Base-by-base conservation (phyloP, 92 coral and sea anemone genomes). In the Porites divaricata region DNA sequence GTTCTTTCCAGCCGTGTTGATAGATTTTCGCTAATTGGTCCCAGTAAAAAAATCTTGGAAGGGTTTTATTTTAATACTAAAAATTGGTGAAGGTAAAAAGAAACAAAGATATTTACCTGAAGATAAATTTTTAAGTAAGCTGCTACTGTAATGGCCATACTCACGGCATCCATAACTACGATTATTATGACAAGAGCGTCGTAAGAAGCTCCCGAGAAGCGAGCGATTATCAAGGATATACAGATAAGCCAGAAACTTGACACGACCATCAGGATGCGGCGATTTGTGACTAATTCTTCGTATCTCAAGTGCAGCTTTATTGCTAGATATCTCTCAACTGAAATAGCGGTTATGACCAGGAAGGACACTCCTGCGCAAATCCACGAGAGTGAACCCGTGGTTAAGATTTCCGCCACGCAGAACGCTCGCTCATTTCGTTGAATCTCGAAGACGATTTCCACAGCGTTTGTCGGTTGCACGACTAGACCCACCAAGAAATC, bases 341-440 rank as follows among this genome's bases (percentile, higher is more conserved):
- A 63, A 74, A 83, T 83, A 20, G 86, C 80, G 2, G 72, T 41
- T 10, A 83, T 83, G 50, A 74, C 74, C 86, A 83, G 22, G 65
- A 83, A 83, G 21, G 86, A 83, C 1, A 74, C 86, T 8, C 86
- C 86, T 8, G 73, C 86, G 56, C 86, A 83, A 6, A 74, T 74
- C 86, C 86, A 83, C 1, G 86, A 48, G 1, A 83, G 23, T 22
- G 80, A 83, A 11, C 80, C 86, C 1, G 85, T 56, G 1, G 86
- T 83, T 14, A 74, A 24, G 0, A 83, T 48, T 28, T 74, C 50
- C 2, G 86, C 64, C 70, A 72, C 66, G 80, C 86, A 83, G 67
- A n/a, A 83, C 0, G 72, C 79, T 16, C 13, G 63, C 2, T 19
- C 13, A 21, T 83, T 83, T 22, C 62, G 68, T 49, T 72, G 56